Evolutionary conservation across 2,113 vertebrate species (phyloP).

Genomic region (Myotis davidii): DNA sequence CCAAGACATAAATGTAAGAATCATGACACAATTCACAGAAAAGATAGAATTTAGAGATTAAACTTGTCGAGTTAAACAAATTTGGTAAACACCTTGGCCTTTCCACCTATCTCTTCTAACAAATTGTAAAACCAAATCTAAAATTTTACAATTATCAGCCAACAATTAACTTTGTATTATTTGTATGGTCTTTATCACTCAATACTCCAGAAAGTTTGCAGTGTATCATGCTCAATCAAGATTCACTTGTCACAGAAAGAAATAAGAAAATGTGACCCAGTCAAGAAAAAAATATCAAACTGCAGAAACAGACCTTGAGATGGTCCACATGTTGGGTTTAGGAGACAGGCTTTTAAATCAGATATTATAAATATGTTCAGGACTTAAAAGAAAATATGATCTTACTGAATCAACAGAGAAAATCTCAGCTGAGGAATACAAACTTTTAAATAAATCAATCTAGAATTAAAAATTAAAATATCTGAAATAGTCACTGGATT

Average conservation of each 20-base stretch:
- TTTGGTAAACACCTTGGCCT: background rate
- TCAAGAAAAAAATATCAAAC: background rate
- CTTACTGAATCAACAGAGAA: background rate
- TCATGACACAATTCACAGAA: too few species aligned
- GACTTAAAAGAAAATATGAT: background rate
- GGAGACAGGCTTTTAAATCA: background rate
- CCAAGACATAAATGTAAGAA: background rate
- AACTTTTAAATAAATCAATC: background rate
- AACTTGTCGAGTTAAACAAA: background rate
- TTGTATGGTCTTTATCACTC: background rate
- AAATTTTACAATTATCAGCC: background rate
- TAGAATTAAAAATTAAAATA: background rate
- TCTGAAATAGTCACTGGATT: background rate
- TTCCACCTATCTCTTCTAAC: background rate
- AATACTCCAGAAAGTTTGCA: background rate
- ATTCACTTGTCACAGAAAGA: background rate
- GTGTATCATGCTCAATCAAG: background rate
- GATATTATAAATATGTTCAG: background rate
- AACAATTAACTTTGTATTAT: background rate
- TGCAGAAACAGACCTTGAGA: background rate
- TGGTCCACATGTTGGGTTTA: background rate
- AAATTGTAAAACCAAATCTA: background rate
- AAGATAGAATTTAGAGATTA: background rate
- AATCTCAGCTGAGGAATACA: background rate
- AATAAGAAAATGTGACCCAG: background rate